Evolutionary conservation across 1,140 invertebrate genomes (phyloP).

Genomic region (Radopholus similis): DNA sequence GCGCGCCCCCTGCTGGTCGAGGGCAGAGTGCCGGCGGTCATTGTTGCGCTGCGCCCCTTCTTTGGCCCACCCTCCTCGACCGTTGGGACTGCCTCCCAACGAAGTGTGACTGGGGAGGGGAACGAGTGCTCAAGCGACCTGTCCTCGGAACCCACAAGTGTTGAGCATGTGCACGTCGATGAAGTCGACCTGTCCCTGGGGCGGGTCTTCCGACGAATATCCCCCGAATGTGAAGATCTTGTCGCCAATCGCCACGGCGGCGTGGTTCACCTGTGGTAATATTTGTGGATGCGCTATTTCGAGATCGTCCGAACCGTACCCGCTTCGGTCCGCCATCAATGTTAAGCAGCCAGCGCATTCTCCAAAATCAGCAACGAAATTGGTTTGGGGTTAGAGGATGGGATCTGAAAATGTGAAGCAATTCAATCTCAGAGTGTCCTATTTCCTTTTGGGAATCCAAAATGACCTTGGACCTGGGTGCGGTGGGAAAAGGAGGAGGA

Average conservation of each 20-base stretch:
- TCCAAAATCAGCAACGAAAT: too few relatives aligned
- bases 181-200: constrained; percentile 69
- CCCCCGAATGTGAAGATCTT: constrained; percentile 85
- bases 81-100: constrained; percentile 11
- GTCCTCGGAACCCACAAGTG: constrained; percentile 64
- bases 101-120: neutral
- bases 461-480: too few relatives aligned
- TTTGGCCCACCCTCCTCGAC: too few relatives aligned
- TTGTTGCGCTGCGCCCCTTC: neutral
- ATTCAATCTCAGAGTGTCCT: too few relatives aligned
- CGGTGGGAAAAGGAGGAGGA: too few relatives aligned
- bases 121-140: neutral
- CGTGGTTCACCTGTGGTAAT: constrained; percentile 82
- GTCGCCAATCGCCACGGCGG: constrained; percentile 75
- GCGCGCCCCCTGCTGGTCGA: too few relatives aligned
- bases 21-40: neutral
- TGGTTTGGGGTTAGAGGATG: too few relatives aligned
- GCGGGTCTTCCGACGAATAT: constrained; percentile 73
- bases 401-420: too few relatives aligned
- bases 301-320: constrained; percentile 4
- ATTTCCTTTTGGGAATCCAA: too few relatives aligned
- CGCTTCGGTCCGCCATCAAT: constrained; percentile 38
- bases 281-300: constrained; percentile 28
- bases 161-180: constrained; percentile 83
- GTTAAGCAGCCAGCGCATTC: constrained; percentile 27